Evolutionary conservation across 2,888 invertebrate species (phyloP).

Genomic region (Drosophila parthenogenetica): DNA sequence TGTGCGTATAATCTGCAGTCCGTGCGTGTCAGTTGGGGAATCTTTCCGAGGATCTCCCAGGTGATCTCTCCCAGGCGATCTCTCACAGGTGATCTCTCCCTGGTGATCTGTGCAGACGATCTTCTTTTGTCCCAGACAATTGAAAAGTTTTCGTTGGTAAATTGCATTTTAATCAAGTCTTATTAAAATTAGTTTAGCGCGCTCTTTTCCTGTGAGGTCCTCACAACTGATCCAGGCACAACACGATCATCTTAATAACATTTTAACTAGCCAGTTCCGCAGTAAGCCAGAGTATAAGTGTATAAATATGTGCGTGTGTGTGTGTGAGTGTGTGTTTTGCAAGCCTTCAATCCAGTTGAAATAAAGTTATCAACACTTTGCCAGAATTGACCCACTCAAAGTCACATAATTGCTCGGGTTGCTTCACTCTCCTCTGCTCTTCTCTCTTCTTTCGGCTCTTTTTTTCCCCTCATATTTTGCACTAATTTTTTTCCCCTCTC

Average conservation of each 20-base stretch:
- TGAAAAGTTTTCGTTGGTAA: conserved; percentile 56
- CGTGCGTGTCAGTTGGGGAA: conserved; percentile 34
- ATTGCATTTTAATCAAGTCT: conserved; percentile 81
- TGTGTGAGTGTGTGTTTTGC: not conserved
- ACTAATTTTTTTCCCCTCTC: not conserved
- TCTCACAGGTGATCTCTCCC: not conserved
- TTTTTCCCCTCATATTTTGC: not conserved
- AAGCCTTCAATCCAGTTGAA: conserved; percentile 30
- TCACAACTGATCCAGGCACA: not conserved
- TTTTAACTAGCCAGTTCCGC: conserved; percentile 64
- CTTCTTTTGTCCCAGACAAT: conserved; percentile 31
- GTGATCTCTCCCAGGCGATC: not conserved
- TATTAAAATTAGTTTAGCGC: conserved; percentile 77
- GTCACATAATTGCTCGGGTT: conserved; percentile 24
- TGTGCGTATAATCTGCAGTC: not conserved
- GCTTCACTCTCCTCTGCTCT: not conserved
- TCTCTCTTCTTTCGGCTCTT: not conserved
- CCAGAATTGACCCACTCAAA: conserved; percentile 35
- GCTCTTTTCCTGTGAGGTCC: conserved; percentile 67
- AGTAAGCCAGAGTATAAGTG: not conserved
- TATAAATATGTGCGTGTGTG: no score
- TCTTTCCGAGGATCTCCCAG: not conserved
- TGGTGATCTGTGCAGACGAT: not conserved
- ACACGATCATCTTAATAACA: conserved; percentile 44
- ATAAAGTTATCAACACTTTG: conserved; percentile 76